Base-by-base conservation (phyloP, 1,140 invertebrate genomes). In the Trigoniulus corallinus region DNA sequence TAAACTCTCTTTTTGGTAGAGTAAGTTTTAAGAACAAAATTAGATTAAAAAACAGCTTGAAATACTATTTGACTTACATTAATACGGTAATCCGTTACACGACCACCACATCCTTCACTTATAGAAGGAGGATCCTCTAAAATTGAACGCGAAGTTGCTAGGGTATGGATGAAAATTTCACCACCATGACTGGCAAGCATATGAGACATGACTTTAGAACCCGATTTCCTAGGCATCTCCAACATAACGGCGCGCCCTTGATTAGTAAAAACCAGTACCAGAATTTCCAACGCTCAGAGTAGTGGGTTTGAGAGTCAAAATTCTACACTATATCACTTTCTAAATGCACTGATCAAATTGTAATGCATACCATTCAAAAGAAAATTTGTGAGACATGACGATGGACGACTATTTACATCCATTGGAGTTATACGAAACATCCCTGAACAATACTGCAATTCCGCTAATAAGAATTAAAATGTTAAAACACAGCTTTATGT, bases 341-440 rank as follows among this genome's bases (percentile, higher is more conserved):
- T n/a, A n/a, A n/a, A n/a, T n/a, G n/a, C n/a, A n/a, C n/a, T n/a
- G n/a, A n/a, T n/a, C n/a, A n/a, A n/a, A n/a, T n/a, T n/a, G n/a
- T n/a, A n/a, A 21, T 47, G 50, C 27, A 86, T 73, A 23, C 92
- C 92, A 61, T 88, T 91, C 0, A 96, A 71, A 13, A 97, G 70
- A 65, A 98, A 98, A 67, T 96, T 96, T 18, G 94, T 95, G 23
- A 98, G 70, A 68, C 93, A 97, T 0, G 91, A 87, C 0, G 91
- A 95, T 0, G 92, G 93, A 13, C 93, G 74, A 57, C 76, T 79
- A 51, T 93, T 96, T 0, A 97, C 89, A 68, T 98, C 92, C 0
- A 95, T 86, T 0, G 93, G 89, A 1, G 92, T 95, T 12, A 96
- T 89, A 53, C 91, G 73, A 65, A 84, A 83, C 64, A 91, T 81